Percentiles rank a stretch among this genome's conserved stretches.
phyloP scores from a whole-genome alignment of 1,140 invertebrate species.

The Macrosteles quadrilineatus region DNA sequence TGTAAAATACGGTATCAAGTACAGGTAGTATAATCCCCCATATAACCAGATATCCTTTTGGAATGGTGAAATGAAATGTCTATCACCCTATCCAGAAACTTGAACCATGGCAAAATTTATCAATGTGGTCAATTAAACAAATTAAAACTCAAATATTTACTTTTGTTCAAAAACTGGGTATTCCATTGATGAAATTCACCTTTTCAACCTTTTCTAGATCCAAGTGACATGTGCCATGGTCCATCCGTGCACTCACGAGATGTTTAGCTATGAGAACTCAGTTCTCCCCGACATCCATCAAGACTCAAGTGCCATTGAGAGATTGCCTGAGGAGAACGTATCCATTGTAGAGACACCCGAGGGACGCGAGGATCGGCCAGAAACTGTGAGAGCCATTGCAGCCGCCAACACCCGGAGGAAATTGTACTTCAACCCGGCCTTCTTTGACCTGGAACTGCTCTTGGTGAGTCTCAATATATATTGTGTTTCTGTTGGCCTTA shows the following conservation, averaged over 20 bases:
- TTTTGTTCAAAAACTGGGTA: too few relatives aligned
- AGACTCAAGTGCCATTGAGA: constrained; percentile 61
- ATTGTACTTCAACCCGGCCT: constrained; percentile 84
- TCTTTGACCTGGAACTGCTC: constrained; percentile 81
- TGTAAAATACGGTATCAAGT: too few relatives aligned
- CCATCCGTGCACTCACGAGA: constrained; percentile 55
- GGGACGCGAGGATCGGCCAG: constrained; percentile 58
- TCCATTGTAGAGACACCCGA: constrained; percentile 80
- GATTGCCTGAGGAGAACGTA: constrained; percentile 77
- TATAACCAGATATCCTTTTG: too few relatives aligned
- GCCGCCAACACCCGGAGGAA: constrained; percentile 69
- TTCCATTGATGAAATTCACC: too few relatives aligned
- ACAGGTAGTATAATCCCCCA: too few relatives aligned
- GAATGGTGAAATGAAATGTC: too few relatives aligned
- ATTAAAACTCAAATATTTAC: too few relatives aligned
- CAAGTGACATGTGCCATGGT: constrained; percentile 68
- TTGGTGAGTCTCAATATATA: constrained; percentile 67
- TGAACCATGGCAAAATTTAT: too few relatives aligned
- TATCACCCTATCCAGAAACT: too few relatives aligned
- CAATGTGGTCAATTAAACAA: too few relatives aligned
- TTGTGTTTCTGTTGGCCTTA: background rate
- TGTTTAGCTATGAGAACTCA: constrained; percentile 9
- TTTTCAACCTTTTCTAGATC: constrained; percentile 53
- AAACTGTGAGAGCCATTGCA: constrained; percentile 61
- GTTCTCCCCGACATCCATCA: constrained; percentile 14